These are phyloP conservation scores for Tupaia chinensis DNA, from an alignment of 2,113 vertebrate species.

Conservation along the genomic window DNA sequence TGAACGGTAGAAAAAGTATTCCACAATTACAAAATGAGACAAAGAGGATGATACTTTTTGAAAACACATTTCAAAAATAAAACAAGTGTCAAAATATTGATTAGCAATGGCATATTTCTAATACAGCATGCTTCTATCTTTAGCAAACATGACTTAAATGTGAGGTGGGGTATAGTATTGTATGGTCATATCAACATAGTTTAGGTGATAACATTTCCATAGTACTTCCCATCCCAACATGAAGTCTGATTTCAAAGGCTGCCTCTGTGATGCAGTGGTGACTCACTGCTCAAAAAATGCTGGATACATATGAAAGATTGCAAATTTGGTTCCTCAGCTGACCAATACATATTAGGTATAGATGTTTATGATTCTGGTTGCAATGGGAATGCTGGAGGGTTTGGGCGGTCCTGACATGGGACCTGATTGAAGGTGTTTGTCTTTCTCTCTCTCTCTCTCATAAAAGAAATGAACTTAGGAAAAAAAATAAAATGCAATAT, in stretches of 20 bases:
- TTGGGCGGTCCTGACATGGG: no score
- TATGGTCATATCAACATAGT: neutral
- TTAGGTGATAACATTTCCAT: neutral
- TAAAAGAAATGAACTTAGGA: no score
- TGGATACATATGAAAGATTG: no score
- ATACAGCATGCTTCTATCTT: neutral
- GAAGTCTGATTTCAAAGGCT: neutral
- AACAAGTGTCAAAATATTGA: neutral
- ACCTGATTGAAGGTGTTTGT: no score
- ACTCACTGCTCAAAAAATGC: no score
- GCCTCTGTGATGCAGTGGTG: no score
- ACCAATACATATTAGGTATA: no score
- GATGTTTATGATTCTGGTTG: no score
- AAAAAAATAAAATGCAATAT: no score
- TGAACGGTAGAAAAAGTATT: neutral
- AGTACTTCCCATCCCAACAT: neutral
- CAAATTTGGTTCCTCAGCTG: no score
- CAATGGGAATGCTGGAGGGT: no score
- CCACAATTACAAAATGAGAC: neutral
- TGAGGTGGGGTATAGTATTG: neutral
- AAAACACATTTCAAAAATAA: neutral
- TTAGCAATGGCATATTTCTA: neutral
- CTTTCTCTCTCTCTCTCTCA: no score
- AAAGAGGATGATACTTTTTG: neutral
- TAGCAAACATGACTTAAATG: neutral